Conservation (phyloP, 1,140 invertebrate species). For the Solenopsis fugax region DNA sequence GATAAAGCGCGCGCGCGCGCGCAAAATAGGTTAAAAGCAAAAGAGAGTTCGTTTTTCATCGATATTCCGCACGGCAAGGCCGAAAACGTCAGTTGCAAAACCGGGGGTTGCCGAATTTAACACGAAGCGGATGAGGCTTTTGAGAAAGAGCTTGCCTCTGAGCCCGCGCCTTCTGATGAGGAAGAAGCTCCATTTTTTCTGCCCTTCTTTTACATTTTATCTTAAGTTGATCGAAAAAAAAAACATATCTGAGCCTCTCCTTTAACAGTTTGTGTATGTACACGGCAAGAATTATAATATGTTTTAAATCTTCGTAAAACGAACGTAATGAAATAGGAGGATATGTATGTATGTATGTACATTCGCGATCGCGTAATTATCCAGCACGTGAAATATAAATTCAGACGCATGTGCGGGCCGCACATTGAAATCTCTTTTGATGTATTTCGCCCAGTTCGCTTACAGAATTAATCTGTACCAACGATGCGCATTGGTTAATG, state of each 20-base stretch:
- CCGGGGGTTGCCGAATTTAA: conserved; percentile 50
- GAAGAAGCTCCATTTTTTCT: not conserved
- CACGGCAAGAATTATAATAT: not conserved
- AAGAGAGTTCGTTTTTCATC: conserved; percentile 70
- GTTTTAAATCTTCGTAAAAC: not conserved
- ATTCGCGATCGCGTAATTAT: conserved; percentile 24
- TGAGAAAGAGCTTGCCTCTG: not conserved
- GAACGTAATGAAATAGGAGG: conserved; percentile 5
- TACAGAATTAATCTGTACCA: conserved; percentile 39
- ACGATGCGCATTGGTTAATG: conserved; percentile 19
- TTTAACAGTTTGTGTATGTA: not conserved
- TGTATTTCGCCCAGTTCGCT: not conserved
- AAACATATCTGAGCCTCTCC: not conserved
- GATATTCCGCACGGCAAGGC: conserved; percentile 76
- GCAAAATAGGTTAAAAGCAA: conserved; percentile 62
- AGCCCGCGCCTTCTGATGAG: not conserved
- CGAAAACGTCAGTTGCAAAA: conserved; percentile 66
- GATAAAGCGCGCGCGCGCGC: conserved; percentile 23
- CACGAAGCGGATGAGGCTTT: not conserved
- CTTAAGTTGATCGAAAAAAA: not conserved
- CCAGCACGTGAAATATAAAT: conserved; percentile 38
- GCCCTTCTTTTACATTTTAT: not conserved
- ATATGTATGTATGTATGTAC: too few species aligned
- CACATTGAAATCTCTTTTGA: conserved; percentile 35
- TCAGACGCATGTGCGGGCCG: not conserved